phyloP scores from a whole-genome alignment of 2,888 invertebrate species.

The Trissolcus japonicus region DNA sequence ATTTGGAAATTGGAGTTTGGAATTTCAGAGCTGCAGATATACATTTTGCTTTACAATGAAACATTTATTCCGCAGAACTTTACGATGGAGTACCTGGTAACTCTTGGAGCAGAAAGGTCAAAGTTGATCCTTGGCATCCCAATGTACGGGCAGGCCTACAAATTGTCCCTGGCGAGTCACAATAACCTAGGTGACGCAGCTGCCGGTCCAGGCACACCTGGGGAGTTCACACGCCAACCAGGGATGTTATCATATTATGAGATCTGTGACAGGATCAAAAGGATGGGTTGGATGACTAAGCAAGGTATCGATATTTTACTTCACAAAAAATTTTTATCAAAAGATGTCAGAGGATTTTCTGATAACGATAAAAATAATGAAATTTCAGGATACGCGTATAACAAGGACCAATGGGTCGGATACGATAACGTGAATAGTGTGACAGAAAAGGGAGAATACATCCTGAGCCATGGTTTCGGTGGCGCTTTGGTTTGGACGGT shows the following conservation, averaged over 20 bases:
- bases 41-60: too few species aligned
- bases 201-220: conserved; percentile 86
- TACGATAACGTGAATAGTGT: conserved; percentile 90
- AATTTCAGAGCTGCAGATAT: too few species aligned
- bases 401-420: conserved; percentile 91
- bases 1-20: not conserved
- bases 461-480: conserved; percentile 84
- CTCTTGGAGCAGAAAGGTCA: conserved; percentile 85
- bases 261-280: conserved; percentile 82
- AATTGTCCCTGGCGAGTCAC: conserved; percentile 77
- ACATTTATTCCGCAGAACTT: conserved; percentile 80
- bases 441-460: conserved; percentile 86
- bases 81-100: conserved; percentile 86
- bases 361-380: too few species aligned
- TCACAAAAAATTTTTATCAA: not conserved
- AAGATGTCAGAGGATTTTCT: too few species aligned
- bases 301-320: not conserved
- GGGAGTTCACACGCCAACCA: conserved; percentile 89
- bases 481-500: conserved; percentile 93
- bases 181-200: conserved; percentile 81
- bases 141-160: conserved; percentile 92
- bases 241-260: conserved; percentile 93
- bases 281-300: conserved; percentile 64
- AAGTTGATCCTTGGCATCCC: conserved; percentile 90
- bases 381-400: conserved; percentile 82